A percentile compares a stretch with the other conserved stretches of the same genome.
Conservation (phyloP, 2,888 invertebrate genomes). For the Eristalis intricaria region DNA sequence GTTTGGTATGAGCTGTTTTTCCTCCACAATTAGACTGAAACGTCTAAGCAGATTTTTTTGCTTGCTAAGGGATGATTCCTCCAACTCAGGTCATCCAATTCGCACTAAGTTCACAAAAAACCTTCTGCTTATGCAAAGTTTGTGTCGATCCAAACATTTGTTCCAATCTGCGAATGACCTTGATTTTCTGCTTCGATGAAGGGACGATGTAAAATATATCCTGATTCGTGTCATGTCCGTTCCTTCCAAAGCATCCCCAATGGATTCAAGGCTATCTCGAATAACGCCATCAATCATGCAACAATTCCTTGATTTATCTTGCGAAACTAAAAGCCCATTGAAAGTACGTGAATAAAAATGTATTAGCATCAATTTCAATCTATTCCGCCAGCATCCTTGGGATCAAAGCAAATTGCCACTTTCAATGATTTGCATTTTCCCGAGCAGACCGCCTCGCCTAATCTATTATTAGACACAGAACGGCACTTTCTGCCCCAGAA, state of each 20-base stretch:
- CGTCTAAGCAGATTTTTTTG: too few relatives aligned
- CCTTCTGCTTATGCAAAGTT: too few relatives aligned
- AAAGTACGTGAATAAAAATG: background rate
- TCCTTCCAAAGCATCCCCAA: background rate
- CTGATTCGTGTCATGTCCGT: background rate
- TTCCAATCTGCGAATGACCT: too few relatives aligned
- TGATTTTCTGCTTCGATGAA: too few relatives aligned
- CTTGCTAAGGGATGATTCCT: too few relatives aligned
- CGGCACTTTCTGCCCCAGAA: background rate
- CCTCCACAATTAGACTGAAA: too few relatives aligned
- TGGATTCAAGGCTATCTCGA: background rate
- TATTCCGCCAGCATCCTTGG: background rate
- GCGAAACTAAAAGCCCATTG: background rate
- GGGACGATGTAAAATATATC: background rate
- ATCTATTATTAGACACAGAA: conserved; percentile 10
- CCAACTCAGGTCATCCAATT: too few relatives aligned
- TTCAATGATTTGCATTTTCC: conserved; percentile 27
- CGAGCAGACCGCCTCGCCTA: background rate
- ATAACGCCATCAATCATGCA: background rate
- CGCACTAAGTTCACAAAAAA: too few relatives aligned
- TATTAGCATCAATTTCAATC: conserved; percentile 9
- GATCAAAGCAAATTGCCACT: conserved; percentile 19
- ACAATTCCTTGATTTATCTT: background rate
- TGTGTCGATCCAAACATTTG: too few relatives aligned
- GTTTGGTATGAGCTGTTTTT: too few relatives aligned